Evolutionary conservation across 2,888 invertebrate species (phyloP).

Genomic region (Caenorhabditis becei): DNA sequence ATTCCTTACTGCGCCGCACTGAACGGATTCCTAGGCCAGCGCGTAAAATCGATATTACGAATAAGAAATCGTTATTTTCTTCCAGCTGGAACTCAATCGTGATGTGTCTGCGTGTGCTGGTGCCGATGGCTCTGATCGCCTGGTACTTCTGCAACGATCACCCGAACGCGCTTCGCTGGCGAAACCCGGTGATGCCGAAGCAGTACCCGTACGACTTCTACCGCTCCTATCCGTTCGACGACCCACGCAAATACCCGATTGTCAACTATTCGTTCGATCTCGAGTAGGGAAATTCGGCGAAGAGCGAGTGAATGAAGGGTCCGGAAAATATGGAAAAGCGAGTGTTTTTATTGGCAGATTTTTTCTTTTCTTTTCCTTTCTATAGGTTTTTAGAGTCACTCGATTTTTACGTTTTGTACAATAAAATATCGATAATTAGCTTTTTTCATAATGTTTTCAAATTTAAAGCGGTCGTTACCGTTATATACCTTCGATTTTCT

Average conservation of each 20-base stretch:
- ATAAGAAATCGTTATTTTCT: too few relatives aligned
- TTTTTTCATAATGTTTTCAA: background rate
- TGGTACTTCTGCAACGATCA: constrained; percentile 74
- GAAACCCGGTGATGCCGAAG: constrained; percentile 79
- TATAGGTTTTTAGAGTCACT: constrained; percentile 38
- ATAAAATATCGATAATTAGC: constrained; percentile 34
- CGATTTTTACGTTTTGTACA: constrained; percentile 49
- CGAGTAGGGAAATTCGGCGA: constrained; percentile 49
- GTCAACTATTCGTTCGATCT: constrained; percentile 81
- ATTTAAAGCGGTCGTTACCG: background rate
- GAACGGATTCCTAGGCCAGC: too few relatives aligned
- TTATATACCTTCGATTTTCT: constrained; percentile 4
- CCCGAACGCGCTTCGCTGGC: constrained; percentile 76
- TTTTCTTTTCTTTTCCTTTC: background rate
- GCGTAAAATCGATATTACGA: too few relatives aligned
- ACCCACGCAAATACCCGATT: constrained; percentile 79
- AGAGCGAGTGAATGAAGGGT: constrained; percentile 13
- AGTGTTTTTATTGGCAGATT: constrained; percentile 22
- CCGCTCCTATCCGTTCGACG: constrained; percentile 78
- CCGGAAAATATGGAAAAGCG: constrained; percentile 26
- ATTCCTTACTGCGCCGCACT: too few relatives aligned
- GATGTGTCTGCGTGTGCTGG: constrained; percentile 73
- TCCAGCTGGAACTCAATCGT: constrained; percentile 71
- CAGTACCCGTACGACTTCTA: constrained; percentile 81
- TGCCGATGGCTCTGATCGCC: constrained; percentile 74